phyloP scores from a whole-genome alignment of 2,113 vertebrate genomes.

The Pseudolaguvia tuberculata region DNA sequence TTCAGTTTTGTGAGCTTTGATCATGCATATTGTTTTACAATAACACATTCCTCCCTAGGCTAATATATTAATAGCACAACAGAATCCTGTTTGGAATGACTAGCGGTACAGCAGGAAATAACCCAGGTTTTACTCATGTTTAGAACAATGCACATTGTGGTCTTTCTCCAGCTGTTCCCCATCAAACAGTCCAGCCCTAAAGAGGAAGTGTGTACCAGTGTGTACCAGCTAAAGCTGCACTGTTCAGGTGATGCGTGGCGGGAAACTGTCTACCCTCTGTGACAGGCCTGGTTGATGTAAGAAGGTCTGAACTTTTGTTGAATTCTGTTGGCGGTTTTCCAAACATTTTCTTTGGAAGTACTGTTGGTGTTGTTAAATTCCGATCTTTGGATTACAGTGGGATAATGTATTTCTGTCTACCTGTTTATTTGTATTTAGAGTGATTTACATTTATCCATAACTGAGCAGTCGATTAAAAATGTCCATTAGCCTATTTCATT shows the following conservation, averaged over 20 bases:
- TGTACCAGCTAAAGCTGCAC: constrained; percentile 36
- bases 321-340: not conserved
- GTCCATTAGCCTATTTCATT: not conserved
- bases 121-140: constrained; percentile 4
- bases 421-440: too few species aligned
- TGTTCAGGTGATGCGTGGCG: constrained; percentile 14
- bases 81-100: constrained; percentile 15
- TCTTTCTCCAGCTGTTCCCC: constrained; percentile 20
- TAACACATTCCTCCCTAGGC: not conserved
- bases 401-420: too few species aligned
- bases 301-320: constrained; percentile 12
- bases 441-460: too few species aligned
- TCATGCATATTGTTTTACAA: constrained; percentile 6
- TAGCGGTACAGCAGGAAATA: constrained; percentile 16
- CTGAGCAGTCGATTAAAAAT: too few species aligned
- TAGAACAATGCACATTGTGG: constrained; percentile 24
- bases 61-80: not conserved
- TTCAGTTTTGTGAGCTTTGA: constrained; percentile 10
- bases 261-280: constrained; percentile 6
- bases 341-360: not conserved
- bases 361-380: not conserved
- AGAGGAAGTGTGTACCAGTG: constrained; percentile 35
- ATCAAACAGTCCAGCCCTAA: constrained; percentile 21
- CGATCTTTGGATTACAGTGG: not conserved
- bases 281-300: not conserved